Percentiles rank a stretch among this genome's conserved stretches.
phyloP scores from a whole-genome alignment of 2,888 invertebrate genomes.

The Tetragonisca angustula region DNA sequence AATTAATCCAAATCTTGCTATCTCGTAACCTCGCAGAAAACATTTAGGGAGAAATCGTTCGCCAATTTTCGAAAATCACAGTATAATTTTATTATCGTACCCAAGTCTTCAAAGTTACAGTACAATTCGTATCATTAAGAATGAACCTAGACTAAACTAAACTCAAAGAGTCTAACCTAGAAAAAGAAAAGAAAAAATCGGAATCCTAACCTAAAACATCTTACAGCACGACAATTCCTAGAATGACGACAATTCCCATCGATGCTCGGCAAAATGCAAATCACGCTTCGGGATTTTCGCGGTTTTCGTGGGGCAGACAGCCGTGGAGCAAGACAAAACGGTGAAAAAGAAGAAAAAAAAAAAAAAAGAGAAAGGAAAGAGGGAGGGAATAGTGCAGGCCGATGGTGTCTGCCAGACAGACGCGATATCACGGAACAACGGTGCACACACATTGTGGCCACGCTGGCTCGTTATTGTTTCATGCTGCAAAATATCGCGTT shows the following conservation, averaged over 20 bases:
- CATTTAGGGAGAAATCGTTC: neutral
- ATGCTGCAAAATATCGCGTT: slow-evolving; percentile 74
- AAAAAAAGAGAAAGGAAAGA: too few relatives aligned
- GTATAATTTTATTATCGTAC: too few relatives aligned
- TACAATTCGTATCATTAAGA: too few relatives aligned
- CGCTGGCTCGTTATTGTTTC: slow-evolving; percentile 67
- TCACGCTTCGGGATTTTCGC: slow-evolving; percentile 51
- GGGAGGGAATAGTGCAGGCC: neutral
- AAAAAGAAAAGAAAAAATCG: neutral
- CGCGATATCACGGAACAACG: slow-evolving; percentile 62
- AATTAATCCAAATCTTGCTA: neutral
- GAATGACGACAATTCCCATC: slow-evolving; percentile 9
- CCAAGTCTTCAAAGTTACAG: too few relatives aligned
- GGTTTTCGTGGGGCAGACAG: slow-evolving; percentile 51
- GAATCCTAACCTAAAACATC: neutral
- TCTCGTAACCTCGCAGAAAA: neutral
- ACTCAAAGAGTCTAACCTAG: too few relatives aligned
- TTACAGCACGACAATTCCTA: neutral
- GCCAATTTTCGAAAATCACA: too few relatives aligned
- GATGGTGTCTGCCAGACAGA: slow-evolving; percentile 20
- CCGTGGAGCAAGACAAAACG: slow-evolving; percentile 29
- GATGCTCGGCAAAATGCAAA: slow-evolving; percentile 33
- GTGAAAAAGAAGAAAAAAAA: slow-evolving; percentile 5
- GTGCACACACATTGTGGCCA: slow-evolving; percentile 45
- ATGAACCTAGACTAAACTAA: too few relatives aligned